Evolutionary conservation across 2,113 vertebrate species (phyloP).

Genomic region (Lichenostomus cassidix): DNA sequence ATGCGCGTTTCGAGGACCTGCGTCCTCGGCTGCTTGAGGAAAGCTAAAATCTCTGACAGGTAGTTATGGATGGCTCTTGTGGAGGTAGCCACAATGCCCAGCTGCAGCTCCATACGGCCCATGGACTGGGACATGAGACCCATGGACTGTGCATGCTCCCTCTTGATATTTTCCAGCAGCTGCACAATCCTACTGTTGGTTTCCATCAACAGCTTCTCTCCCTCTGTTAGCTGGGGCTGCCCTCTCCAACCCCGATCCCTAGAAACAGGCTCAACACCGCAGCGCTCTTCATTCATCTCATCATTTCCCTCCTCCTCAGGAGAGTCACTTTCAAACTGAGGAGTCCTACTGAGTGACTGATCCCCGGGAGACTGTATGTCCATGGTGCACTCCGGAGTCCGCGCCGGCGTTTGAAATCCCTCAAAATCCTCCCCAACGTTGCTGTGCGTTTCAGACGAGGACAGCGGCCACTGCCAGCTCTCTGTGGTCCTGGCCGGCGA

Average conservation of each 20-base stretch:
- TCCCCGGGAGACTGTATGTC: constrained; percentile 71
- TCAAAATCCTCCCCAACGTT: constrained; percentile 76
- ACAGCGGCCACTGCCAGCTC: constrained; percentile 74
- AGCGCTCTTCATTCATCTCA: constrained; percentile 72
- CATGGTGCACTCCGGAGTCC: constrained; percentile 73
- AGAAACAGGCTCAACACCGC: constrained; percentile 74
- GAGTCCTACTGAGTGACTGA: constrained; percentile 75
- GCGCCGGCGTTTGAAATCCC: constrained; percentile 72
- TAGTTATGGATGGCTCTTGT: constrained; percentile 78
- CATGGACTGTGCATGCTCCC: constrained; percentile 76
- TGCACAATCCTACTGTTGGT: constrained; percentile 77
- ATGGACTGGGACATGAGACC: constrained; percentile 75
- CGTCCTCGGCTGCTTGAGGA: constrained; percentile 72
- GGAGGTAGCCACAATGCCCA: constrained; percentile 77
- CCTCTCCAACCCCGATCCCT: constrained; percentile 77
- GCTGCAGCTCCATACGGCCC: constrained; percentile 74
- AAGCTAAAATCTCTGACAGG: constrained; percentile 76
- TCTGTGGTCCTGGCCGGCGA: constrained; percentile 73
- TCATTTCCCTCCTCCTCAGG: constrained; percentile 75
- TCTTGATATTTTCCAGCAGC: constrained; percentile 76
- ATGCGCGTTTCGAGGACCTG: constrained; percentile 74
- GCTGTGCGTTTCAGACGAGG: constrained; percentile 73
- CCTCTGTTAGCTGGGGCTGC: constrained; percentile 73
- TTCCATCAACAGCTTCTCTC: constrained; percentile 75
- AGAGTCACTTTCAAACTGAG: constrained; percentile 77